phyloP scores from a whole-genome alignment of 2,888 invertebrate species.

The Andricus quercusramuli region DNA sequence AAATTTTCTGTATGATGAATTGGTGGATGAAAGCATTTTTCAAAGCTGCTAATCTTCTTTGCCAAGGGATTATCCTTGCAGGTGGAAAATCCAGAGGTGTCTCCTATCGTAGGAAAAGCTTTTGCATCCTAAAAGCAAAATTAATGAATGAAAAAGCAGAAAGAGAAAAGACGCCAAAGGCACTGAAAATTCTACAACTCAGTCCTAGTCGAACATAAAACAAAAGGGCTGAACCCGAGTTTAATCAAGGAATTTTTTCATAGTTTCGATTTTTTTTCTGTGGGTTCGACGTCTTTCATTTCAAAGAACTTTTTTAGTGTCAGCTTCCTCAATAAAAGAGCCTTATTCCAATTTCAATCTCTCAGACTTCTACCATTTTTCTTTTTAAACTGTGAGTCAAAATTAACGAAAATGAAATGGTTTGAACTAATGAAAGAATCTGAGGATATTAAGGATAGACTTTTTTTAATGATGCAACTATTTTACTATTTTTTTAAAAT shows the following conservation, averaged over 20 bases:
- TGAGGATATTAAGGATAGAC: background rate
- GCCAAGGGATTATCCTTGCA: constrained; percentile 5
- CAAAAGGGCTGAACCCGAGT: background rate
- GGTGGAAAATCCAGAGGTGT: constrained; percentile 15
- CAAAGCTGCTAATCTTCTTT: constrained; percentile 29
- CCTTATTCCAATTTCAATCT: background rate
- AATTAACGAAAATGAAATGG: background rate
- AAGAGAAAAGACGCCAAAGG: background rate
- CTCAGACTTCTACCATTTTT: background rate
- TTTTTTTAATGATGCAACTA: no score
- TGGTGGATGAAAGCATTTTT: constrained; percentile 14
- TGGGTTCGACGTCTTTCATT: background rate
- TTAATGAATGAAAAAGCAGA: constrained; percentile 23
- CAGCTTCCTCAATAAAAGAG: background rate
- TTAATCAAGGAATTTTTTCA: background rate
- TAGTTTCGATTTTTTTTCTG: background rate
- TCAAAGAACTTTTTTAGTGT: background rate
- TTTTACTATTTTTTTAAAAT: no score
- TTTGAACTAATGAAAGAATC: background rate
- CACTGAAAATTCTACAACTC: background rate
- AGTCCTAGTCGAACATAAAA: constrained; percentile 3
- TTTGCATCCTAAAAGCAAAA: constrained; percentile 20
- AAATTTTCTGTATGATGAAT: background rate
- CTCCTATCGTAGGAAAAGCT: background rate
- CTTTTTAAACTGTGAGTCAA: background rate